These are phyloP conservation scores for Polyergus mexicanus DNA, from an alignment of 1,140 invertebrate genomes.

Conservation along the genomic window DNA sequence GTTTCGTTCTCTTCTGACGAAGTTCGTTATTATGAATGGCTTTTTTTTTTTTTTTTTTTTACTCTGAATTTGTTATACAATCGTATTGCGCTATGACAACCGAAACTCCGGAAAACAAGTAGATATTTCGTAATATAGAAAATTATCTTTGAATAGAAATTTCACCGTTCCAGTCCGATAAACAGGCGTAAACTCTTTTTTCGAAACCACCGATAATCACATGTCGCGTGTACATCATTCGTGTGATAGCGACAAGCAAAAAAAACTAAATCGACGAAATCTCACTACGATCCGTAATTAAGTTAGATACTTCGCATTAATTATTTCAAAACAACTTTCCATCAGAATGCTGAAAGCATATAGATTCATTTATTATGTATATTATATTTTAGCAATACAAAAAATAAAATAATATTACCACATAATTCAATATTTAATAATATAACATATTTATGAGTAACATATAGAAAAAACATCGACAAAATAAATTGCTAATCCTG, in stretches of 20 bases:
- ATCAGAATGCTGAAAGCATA: background rate
- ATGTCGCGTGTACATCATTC: conserved; percentile 59
- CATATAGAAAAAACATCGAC: background rate
- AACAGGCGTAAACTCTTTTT: conserved; percentile 26
- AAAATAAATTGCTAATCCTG: background rate
- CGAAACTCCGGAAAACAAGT: conserved; percentile 8
- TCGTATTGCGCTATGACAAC: conserved; percentile 13
- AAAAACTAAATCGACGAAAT: conserved; percentile 8
- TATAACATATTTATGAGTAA: too few species aligned
- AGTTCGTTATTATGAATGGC: conserved; percentile 12
- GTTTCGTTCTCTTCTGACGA: background rate
- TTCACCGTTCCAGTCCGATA: conserved; percentile 34
- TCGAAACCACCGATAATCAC: conserved; percentile 30
- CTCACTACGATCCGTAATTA: conserved; percentile 31
- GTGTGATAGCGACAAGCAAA: conserved; percentile 13
- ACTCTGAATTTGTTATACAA: conserved; percentile 44
- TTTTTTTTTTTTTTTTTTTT: background rate
- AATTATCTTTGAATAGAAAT: conserved; percentile 54
- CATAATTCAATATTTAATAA: background rate
- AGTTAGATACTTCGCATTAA: background rate
- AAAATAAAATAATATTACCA: conserved; percentile 6
- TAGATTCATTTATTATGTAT: background rate
- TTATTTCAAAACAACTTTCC: background rate
- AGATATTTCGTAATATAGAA: conserved; percentile 39
- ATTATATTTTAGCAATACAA: background rate